Percentiles rank a stretch among this genome's conserved stretches.
Evolutionary conservation across 2,797 vertebrate species (phyloP).

Genomic region (Champsocephalus gunnari): DNA sequence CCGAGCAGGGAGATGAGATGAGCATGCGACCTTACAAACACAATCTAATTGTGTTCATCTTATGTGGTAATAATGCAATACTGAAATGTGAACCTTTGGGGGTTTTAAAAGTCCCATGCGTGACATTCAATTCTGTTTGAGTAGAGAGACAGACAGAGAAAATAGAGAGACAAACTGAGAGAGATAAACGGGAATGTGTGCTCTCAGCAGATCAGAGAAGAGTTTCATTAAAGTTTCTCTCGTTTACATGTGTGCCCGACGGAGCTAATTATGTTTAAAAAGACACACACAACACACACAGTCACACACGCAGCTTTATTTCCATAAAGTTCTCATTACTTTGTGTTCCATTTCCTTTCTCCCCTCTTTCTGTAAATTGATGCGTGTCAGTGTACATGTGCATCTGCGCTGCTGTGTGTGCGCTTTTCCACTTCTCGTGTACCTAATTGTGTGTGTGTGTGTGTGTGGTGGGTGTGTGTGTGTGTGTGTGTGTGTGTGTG

Average conservation of each 20-base stretch:
- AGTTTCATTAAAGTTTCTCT: slow-evolving; percentile 79
- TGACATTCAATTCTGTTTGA: slow-evolving; percentile 64
- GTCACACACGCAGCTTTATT: slow-evolving; percentile 45
- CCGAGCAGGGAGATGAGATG: slow-evolving; percentile 20
- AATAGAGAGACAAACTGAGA: slow-evolving; percentile 39
- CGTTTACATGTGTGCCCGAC: slow-evolving; percentile 79
- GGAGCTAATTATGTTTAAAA: slow-evolving; percentile 77
- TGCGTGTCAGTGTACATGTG: slow-evolving; percentile 34
- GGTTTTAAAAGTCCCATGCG: slow-evolving; percentile 58
- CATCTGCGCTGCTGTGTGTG: slow-evolving; percentile 26
- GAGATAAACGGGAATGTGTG: slow-evolving; percentile 69
- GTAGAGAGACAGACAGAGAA: slow-evolving; percentile 44
- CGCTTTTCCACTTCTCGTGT: slow-evolving; percentile 36
- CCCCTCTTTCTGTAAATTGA: slow-evolving; percentile 28
- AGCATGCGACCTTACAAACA: slow-evolving; percentile 48
- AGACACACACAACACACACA: slow-evolving; percentile 34
- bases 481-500: slow-evolving; percentile 13
- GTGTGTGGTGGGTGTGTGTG: too few species aligned
- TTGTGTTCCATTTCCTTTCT: slow-evolving; percentile 52
- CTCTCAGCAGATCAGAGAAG: slow-evolving; percentile 75
- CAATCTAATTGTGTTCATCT: slow-evolving; percentile 58
- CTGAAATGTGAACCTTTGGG: slow-evolving; percentile 53
- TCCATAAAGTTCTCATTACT: slow-evolving; percentile 70
- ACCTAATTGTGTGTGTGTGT: slow-evolving; percentile 54
- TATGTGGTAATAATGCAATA: slow-evolving; percentile 54